A percentile compares a stretch with the other conserved stretches of the same genome.
Evolutionary conservation across 92 coral and sea anemone species (phyloP).

Genomic region (Porites cylindrica): DNA sequence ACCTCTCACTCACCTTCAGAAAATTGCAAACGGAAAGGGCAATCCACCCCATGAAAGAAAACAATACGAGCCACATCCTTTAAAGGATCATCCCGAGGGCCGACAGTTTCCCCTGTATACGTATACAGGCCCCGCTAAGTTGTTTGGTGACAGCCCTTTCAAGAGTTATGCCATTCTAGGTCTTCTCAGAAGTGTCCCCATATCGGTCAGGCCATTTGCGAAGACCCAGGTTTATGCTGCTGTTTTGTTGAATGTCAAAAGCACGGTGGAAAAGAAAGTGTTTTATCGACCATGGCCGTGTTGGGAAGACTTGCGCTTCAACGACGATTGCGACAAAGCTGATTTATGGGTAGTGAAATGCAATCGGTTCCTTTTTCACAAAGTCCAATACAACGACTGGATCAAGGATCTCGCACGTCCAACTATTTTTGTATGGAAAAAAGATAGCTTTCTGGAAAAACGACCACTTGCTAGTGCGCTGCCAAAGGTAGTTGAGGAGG

Average conservation of each 20-base stretch:
- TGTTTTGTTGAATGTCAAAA: slow-evolving; percentile 52
- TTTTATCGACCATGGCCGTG: slow-evolving; percentile 70
- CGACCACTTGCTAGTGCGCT: slow-evolving; percentile 27
- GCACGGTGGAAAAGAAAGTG: slow-evolving; percentile 46
- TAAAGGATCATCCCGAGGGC: slow-evolving; percentile 11
- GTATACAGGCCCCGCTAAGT: slow-evolving; percentile 64
- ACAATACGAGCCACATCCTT: slow-evolving; percentile 22
- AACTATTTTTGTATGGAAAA: slow-evolving; percentile 43
- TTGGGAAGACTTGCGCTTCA: slow-evolving; percentile 75
- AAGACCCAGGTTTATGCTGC: slow-evolving; percentile 66
- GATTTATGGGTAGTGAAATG: slow-evolving; percentile 65
- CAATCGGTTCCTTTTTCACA: slow-evolving; percentile 47
- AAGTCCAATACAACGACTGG: slow-evolving; percentile 64
- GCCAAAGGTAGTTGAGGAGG: slow-evolving; percentile 12
- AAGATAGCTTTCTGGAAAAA: slow-evolving; percentile 1
- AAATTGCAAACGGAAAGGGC: slow-evolving; percentile 37
- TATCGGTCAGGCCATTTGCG: slow-evolving; percentile 22
- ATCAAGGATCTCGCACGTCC: slow-evolving; percentile 18
- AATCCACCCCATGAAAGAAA: not conserved
- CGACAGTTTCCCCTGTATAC: slow-evolving; percentile 44
- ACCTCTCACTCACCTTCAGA: slow-evolving; percentile 49
- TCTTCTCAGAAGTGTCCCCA: slow-evolving; percentile 46
- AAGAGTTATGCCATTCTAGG: slow-evolving; percentile 62
- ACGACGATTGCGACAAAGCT: slow-evolving; percentile 67
- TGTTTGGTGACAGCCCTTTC: slow-evolving; percentile 8